Conservation (phyloP, 2,113 vertebrate species). For the Nycticebus coucang region DNA sequence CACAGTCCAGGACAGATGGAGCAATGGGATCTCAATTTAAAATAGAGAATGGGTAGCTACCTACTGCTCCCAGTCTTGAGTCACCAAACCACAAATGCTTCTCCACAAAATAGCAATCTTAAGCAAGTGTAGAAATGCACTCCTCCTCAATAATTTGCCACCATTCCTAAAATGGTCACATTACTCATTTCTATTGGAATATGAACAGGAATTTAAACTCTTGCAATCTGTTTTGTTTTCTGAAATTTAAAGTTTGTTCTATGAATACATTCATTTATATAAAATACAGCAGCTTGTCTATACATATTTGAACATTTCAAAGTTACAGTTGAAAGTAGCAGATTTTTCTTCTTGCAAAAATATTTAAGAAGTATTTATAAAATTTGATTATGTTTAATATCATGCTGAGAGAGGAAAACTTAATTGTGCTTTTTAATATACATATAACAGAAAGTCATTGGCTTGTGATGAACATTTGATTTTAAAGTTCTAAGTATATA, state of each 20-base stretch:
- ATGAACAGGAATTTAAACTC: slow-evolving; percentile 78
- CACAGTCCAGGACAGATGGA: slow-evolving; percentile 65
- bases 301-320: slow-evolving; percentile 82
- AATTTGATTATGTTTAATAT: slow-evolving; percentile 78
- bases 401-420: slow-evolving; percentile 47
- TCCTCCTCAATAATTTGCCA: slow-evolving; percentile 74
- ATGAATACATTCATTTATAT: slow-evolving; percentile 83
- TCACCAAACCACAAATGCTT: slow-evolving; percentile 74
- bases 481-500: slow-evolving; percentile 37
- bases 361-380: slow-evolving; percentile 79
- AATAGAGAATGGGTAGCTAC: slow-evolving; percentile 39
- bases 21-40: slow-evolving; percentile 19
- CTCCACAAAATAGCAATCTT: slow-evolving; percentile 77
- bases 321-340: slow-evolving; percentile 81
- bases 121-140: slow-evolving; percentile 64
- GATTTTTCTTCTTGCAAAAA: slow-evolving; percentile 75
- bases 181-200: slow-evolving; percentile 80
- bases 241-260: slow-evolving; percentile 81
- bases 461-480: not conserved
- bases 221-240: slow-evolving; percentile 80
- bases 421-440: slow-evolving; percentile 64
- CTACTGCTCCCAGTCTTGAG: slow-evolving; percentile 66
- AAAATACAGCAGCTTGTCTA: slow-evolving; percentile 84
- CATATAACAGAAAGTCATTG: slow-evolving; percentile 29
- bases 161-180: slow-evolving; percentile 75